Base-by-base conservation (phyloP, 2,113 vertebrate genomes). In the Genyomyrus donnyi region DNA sequence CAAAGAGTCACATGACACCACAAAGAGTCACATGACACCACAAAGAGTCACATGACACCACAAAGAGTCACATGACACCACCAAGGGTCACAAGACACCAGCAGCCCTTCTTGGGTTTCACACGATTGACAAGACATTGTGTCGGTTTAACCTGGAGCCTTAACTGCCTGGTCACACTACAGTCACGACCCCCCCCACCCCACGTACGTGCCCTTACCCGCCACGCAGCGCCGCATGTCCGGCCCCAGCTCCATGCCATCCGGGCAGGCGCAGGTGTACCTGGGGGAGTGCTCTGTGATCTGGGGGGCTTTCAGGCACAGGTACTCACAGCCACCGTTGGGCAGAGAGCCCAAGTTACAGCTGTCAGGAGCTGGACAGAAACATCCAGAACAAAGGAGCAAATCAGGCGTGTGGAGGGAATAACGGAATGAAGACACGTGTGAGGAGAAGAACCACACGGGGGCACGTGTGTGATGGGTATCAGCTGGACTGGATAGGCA, bases 271-370 rank as follows among this genome's bases (percentile, higher is more conserved):
- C 98, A 99, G 0, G 98, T 99, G 90, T 98, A 99, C 92, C 97
- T 99, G 86, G 97, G 97, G 39, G 98, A 99, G 89, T 98, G 97
- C 90, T 97, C 95, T 15, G 97, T 97, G 94, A 97, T 97, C 94
- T 98, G 98, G 39, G 98, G 98, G 45, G 98, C 98, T 91, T 98
- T 97, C 89, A 99, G 97, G 93, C 98, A 99, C 89, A 99, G 94
- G 92, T 98, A 99, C 90, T 99, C 98, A 87, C 98, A 99, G 91
- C 98, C 98, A 1, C 98, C 98, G 0, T 98, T 98, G 13, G 97
- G 97, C 27, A 98, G 94, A 85, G 95, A 95, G 13, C 97, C 97
- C 93, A 97, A 95, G 92, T 98, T 98, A 52, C 98, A 99, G 91
- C 95, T 96, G 89, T 99, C 97, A 2, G 97, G 96, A 91, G 96